Evolutionary conservation across 2,888 invertebrate genomes (phyloP), one percentile per base, ranked within the genome.

Genomic region (Cerceris ruficornis): DNA sequence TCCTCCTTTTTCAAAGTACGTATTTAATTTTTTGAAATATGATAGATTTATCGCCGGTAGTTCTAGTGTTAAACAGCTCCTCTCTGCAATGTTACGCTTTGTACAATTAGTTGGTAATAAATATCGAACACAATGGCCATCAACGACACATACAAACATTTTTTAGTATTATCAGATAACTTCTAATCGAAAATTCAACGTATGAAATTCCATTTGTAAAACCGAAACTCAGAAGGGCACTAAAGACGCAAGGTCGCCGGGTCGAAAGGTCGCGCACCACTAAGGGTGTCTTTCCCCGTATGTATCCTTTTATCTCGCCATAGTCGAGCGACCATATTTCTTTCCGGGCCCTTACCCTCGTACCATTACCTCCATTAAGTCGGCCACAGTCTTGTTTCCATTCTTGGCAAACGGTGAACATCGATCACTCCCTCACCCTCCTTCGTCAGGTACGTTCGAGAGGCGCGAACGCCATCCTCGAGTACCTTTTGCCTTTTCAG

Each of bases 281-380:
- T 46, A 61, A 61, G 17, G 67, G 52, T 49, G 58, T 13, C 41
- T 54, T 64, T 43, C 61, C 14, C 39, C 28, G 28, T 28, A 57
- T 49, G 59, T 69, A 50, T 60, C 61, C 73, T 73, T 80, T 81
- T 70, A 81, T 76, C 76, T 80, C 49, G 64, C 1, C 42, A 17
- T 52, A 50, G 71, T 55, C 69, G 65, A 66, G 42, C 43, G 13
- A 61, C 60, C 41, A 69, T 84, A 84, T 82, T 80, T 84, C 82
- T 82, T 76, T 60, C 55, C 59, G 43, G 50, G 61, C 54, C 57
- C 68, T 72, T 61, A 64, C 68, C 69, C 70, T 71, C 43, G 59
- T 70, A 39, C 81, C 68, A 78, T 83, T 81, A 83, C 73, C 55
- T 71, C 75, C 78, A 83, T 83, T 78, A 83, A 59, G 55, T 55